These are phyloP conservation scores for Sebastes paucispinis DNA, from an alignment of 2,797 vertebrate species.

Conservation along the genomic window DNA sequence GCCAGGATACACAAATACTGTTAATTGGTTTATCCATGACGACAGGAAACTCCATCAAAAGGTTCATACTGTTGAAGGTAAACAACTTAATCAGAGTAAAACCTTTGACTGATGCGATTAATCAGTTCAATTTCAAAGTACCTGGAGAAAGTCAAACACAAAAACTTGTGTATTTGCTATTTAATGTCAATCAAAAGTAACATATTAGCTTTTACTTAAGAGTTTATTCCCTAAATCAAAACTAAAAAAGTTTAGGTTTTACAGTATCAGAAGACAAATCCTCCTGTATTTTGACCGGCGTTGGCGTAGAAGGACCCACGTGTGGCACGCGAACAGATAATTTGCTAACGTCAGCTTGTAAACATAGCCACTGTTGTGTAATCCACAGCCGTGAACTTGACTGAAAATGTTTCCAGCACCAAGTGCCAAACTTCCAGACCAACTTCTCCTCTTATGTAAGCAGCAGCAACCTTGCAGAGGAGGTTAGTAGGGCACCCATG, in stretches of 20 bases:
- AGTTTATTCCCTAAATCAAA: not conserved
- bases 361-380: slow-evolving; percentile 42
- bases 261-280: not conserved
- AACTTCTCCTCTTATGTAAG: slow-evolving; percentile 32
- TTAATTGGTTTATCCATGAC: slow-evolving; percentile 17
- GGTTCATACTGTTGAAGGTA: not conserved
- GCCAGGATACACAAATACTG: slow-evolving; percentile 7
- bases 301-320: not conserved
- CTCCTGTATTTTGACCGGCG: not conserved
- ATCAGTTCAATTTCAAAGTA: not conserved
- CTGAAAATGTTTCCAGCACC: slow-evolving; percentile 37
- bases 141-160: not conserved
- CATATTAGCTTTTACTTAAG: not conserved
- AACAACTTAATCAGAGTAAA: slow-evolving; percentile 35
- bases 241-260: not conserved
- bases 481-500: slow-evolving; percentile 41
- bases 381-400: slow-evolving; percentile 26
- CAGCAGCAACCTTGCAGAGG: slow-evolving; percentile 17
- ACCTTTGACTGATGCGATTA: not conserved
- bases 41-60: slow-evolving; percentile 6
- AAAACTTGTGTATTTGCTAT: not conserved
- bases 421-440: slow-evolving; percentile 27
- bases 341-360: not conserved
- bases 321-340: not conserved
- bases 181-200: not conserved